Evolutionary conservation across 2,113 vertebrate species (phyloP), one percentile per base, ranked within the genome.

Genomic region (Dascyllus trimaculatus): DNA sequence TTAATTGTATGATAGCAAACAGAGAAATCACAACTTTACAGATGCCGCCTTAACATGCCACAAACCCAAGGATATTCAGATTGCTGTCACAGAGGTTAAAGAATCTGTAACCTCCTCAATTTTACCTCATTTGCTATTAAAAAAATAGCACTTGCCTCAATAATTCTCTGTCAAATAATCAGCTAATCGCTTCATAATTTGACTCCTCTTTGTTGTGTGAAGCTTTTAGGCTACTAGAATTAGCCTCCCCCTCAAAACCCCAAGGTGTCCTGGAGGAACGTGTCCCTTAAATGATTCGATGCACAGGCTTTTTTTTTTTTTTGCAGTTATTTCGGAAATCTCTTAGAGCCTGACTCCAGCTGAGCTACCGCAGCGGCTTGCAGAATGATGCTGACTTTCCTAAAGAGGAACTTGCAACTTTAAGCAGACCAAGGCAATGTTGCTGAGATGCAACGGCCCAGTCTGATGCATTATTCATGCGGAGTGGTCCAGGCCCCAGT

Each of bases 391-490:
- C 80, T 56, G 87, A 89, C 77, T 88, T 79, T 82, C 81, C 67
- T 15, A 40, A 80, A 75, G 75, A 71, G 76, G 74, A 91, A 72
- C 83, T 81, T 89, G 93, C 80, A 92, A 93, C 94, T 94, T 94
- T 86, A 91, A 93, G 88, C 87, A 85, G 87, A 89, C 74, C 81
- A 79, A 85, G 89, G 87, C 90, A 80, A 87, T 85, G 92, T 80
- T 93, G 92, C 92, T 86, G 90, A 93, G 93, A 93, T 90, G 93
- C 93, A 90, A 76, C 89, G 88, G 92, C 88, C 89, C 86, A 70
- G 89, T 84, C 87, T 89, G 52, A 89, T 95, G 91, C 87, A 95
- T 95, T 93, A 95, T 95, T 94, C 93, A 95, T 93, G 22, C 49
- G 72, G 76, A 92, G 84, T 82, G 88, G 93, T 91, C 86, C 80